These are phyloP conservation scores for Cephalopterus ornatus DNA, from an alignment of 2,113 vertebrate species.

Conservation along the genomic window DNA sequence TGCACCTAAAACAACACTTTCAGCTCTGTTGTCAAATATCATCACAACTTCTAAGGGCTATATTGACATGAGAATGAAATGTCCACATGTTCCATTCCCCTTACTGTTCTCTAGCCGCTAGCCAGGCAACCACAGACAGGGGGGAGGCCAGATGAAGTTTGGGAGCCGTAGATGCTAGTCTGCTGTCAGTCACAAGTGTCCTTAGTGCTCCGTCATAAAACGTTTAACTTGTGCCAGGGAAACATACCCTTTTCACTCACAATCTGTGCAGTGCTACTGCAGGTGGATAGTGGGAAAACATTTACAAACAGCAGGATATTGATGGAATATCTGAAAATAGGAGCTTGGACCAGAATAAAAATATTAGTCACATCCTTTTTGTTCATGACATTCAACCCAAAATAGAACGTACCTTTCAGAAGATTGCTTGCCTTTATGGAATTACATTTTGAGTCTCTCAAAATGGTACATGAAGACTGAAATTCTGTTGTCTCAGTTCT, in stretches of 20 bases:
- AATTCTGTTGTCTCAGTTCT: not conserved
- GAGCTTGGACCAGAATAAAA: not conserved
- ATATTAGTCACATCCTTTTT: not conserved
- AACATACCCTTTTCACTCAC: not conserved
- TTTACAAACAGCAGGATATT: not conserved
- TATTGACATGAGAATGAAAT: rapidly evolving
- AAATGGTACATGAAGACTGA: not conserved
- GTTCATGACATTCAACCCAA: not conserved
- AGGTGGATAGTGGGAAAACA: not conserved
- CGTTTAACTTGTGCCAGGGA: not conserved
- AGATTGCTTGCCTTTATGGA: not conserved
- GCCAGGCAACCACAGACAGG: not conserved
- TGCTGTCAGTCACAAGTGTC: not conserved
- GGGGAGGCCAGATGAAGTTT: not conserved
- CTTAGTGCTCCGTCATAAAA: not conserved
- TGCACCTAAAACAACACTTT: not conserved
- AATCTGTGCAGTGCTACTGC: not conserved
- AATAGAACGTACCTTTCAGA: not conserved
- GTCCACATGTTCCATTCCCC: not conserved
- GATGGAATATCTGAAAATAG: not conserved
- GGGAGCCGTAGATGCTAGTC: not conserved
- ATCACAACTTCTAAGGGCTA: not conserved
- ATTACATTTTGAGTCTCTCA: not conserved
- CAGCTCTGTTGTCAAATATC: not conserved
- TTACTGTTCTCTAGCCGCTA: not conserved